Percentiles rank a stretch among this genome's conserved stretches.
Conservation (phyloP, 2,797 vertebrate species). For the Euthynnus affinis region DNA sequence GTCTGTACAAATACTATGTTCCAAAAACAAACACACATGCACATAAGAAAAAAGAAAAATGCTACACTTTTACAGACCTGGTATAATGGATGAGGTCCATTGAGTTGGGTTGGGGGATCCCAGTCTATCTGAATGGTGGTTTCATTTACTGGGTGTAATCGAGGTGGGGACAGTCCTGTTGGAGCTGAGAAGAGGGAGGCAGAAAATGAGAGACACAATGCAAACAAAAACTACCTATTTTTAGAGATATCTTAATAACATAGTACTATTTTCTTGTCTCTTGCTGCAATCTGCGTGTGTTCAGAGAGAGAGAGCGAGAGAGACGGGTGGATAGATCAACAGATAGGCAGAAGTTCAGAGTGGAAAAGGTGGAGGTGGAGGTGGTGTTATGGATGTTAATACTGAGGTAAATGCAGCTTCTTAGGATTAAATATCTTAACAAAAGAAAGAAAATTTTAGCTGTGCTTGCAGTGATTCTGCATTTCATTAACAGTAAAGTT, state of each 20-base stretch:
- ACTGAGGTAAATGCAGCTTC: too few species aligned
- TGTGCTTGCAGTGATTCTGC: too few species aligned
- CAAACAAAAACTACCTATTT: background rate
- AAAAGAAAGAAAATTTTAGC: too few species aligned
- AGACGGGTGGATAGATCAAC: too few species aligned
- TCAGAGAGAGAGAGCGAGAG: too few species aligned
- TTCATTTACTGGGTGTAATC: slow-evolving; percentile 85
- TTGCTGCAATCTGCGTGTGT: too few species aligned
- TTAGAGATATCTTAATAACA: background rate
- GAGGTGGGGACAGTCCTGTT: slow-evolving; percentile 83
- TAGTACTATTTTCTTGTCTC: background rate
- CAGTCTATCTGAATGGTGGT: slow-evolving; percentile 87
- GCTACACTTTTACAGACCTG: slow-evolving; percentile 70
- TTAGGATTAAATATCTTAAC: too few species aligned
- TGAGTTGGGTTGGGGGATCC: slow-evolving; percentile 87
- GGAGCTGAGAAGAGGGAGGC: slow-evolving; percentile 83
- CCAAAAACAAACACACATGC: background rate
- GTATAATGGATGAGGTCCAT: slow-evolving; percentile 91
- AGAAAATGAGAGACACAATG: slow-evolving; percentile 14
- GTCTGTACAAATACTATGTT: too few species aligned
- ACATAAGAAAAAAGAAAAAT: background rate
- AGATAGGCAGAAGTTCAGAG: too few species aligned
- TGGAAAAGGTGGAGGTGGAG: too few species aligned
- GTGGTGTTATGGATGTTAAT: too few species aligned
- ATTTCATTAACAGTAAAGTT: too few species aligned